Conservation (phyloP, 2,888 invertebrate species). For the Drosophila nr. perissopoda region DNA sequence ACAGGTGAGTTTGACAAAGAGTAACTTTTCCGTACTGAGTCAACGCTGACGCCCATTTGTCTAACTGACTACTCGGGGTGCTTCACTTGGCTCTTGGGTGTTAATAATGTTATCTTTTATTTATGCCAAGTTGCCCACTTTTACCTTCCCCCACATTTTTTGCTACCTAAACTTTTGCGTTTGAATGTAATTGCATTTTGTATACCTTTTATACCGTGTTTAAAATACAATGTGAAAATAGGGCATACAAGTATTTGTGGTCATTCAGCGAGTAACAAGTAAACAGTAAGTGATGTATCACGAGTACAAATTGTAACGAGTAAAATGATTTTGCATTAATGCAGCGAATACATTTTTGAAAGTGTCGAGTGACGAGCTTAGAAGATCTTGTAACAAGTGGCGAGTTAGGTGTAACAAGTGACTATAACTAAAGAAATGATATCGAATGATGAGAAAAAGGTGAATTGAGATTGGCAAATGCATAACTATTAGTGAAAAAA, state of each 20-base stretch:
- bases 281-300: not conserved
- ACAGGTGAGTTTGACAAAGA: not conserved
- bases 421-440: no score
- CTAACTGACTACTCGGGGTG: constrained; percentile 53
- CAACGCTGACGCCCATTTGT: constrained; percentile 73
- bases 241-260: not conserved
- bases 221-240: not conserved
- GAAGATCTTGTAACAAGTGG: not conserved
- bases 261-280: not conserved
- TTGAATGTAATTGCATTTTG: constrained; percentile 72
- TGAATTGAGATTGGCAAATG: not conserved
- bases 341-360: not conserved
- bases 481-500: not conserved
- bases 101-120: constrained; percentile 80
- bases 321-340: not conserved
- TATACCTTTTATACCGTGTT: constrained; percentile 38
- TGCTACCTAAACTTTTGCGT: constrained; percentile 58
- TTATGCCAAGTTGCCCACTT: constrained; percentile 51
- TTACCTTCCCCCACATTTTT: constrained; percentile 1
- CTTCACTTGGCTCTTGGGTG: constrained; percentile 58
- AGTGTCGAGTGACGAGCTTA: not conserved
- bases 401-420: not conserved
- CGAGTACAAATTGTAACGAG: not conserved
- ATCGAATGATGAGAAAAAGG: not conserved
- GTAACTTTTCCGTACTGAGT: constrained; percentile 60